Evolutionary conservation across 2,113 vertebrate genomes (phyloP), one percentile per base, ranked within the genome.

Genomic region (Oreochromis niloticus): DNA sequence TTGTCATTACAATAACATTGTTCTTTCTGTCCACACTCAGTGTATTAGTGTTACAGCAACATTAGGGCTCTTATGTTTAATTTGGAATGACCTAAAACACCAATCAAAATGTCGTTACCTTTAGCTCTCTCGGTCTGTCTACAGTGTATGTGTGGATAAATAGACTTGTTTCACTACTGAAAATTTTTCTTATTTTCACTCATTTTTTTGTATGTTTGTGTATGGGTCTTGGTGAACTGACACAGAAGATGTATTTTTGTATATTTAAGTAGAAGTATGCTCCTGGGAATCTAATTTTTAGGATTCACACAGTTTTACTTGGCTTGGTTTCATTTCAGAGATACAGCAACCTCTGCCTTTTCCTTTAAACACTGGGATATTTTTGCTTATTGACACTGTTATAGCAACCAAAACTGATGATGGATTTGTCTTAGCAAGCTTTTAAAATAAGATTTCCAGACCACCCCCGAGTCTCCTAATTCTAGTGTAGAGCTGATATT

Each of bases 1-100:
- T 89, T 89, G 86, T 91, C 89, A 85, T 66, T 94, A 81, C 73
- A 93, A 89, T 86, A 92, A 88, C 86, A 86, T 88, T 83, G 10
- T 86, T 84, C 17, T 83, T 71, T 61, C 36, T 81, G 8, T 80
- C 56, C 22, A 24, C 57, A 27, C 50, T 84, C 32, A 41, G 24
- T n/a, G 13, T 54, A 79, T 80, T 32, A 56, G 46, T 63, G 52
- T 19, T 22, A 79, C 3, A 56, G 46, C 24, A 52, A 17, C 9
- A 78, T 66, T 9, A 14, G 34, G 6, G 61, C 78, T 80, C 43
- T 34, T 78, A 12, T 82, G 14, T 50, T 52, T 14, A 4, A 82
- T n/a, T 11, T 80, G 39, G 24, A 34, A 10, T 66, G 68, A 27
- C 9, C 5, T 36, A 14, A 83, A 39, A 75, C 43, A n/a, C 27